These are phyloP conservation scores for Sturnira hondurensis DNA, from an alignment of 2,113 vertebrate genomes.

Conservation along the genomic window DNA sequence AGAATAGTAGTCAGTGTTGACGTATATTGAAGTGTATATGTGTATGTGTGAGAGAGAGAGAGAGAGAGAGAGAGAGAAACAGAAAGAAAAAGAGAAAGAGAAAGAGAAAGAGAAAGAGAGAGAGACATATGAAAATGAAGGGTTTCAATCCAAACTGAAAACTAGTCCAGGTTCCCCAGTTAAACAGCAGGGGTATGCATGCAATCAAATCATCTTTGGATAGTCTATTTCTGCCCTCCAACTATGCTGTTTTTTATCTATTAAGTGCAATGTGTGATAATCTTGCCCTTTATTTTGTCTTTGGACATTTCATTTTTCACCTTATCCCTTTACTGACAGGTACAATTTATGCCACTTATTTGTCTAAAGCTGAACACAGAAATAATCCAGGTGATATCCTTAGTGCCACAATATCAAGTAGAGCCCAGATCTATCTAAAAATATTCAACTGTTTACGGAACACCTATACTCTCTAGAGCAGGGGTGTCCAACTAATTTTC, in stretches of 20 bases:
- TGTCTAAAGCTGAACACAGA: neutral
- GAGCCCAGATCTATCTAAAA: neutral
- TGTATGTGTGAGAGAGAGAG: neutral
- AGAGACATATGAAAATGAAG: neutral
- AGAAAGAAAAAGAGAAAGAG: too few species aligned
- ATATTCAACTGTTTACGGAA: neutral
- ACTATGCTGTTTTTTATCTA: neutral
- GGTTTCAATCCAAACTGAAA: neutral
- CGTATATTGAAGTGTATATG: too few species aligned
- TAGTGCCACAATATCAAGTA: neutral
- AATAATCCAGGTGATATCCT: neutral
- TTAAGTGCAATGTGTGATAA: neutral
- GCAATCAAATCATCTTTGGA: neutral
- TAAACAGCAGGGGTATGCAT: neutral
- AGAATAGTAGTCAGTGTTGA: slow-evolving; percentile 32
- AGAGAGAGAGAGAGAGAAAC: neutral
- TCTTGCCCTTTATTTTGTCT: neutral
- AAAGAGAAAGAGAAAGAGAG: neutral
- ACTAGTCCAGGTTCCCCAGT: neutral
- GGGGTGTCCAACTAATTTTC: too few species aligned
- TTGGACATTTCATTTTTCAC: slow-evolving; percentile 27
- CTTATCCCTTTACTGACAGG: neutral
- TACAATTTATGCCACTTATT: neutral
- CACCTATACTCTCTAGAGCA: neutral
- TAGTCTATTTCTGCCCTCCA: neutral